Base-by-base conservation (phyloP, 2,113 vertebrate genomes). In the Paracanthobrama guichenoti region DNA sequence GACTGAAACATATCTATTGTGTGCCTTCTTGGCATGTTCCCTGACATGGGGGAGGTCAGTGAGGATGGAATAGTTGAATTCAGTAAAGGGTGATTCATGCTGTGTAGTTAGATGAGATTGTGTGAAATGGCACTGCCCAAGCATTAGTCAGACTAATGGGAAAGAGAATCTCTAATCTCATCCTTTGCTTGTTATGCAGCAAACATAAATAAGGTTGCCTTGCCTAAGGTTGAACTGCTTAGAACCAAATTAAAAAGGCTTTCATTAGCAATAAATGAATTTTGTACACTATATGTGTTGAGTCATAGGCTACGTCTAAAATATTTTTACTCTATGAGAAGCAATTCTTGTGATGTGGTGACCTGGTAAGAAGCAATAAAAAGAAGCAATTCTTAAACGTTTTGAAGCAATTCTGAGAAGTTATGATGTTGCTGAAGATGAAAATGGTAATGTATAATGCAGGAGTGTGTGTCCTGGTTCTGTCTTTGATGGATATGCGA, bases 401-500 rank as follows among this genome's bases (percentile, higher is more conserved):
- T 46, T 24, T n/a, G 6, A 79, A 79, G 57, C 31, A 46, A 60
- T 24, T 42, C n/a, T 18, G 14, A 62, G 57, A 62, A 14, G 35
- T 73, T 73, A 31, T 62, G 10, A 22, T 35, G 26, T 48, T 48
- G 26, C 24, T 4, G 60, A 48, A 35, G 16, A 84, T 89, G 75
- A 59, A 86, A 84, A 79, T 87, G 84, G 86, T 87, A n/a, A 85
- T 87, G 57, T 88, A 89, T 89, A 46, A 91, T 93, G 90, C 72
- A 89, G 55, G 3, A 83, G 71, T 75, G 42, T 74, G 60, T 74
- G 92, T 73, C 88, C 92, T 91, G 87, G 89, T 93, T 92, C 90
- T 90, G 88, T 90, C 91, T 89, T 50, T 91, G 84, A 86, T 71
- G 62, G 59, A 69, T 83, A 74, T 76, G 79, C 88, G 59, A 87